Base-by-base conservation (phyloP, 2,113 vertebrate genomes). In the Myxocyprinus asiaticus region DNA sequence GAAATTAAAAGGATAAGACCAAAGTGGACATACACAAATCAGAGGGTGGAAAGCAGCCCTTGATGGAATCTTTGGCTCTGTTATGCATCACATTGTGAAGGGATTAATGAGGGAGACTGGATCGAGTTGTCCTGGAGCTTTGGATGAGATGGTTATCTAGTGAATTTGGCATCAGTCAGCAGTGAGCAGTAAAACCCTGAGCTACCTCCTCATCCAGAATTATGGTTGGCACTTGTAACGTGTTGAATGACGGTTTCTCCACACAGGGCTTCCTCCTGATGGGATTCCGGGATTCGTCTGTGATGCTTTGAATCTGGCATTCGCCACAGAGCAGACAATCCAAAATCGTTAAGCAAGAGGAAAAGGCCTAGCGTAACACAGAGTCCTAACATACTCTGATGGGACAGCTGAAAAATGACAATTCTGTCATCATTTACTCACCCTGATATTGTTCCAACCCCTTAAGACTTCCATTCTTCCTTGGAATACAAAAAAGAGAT, bases 261-360 rank as follows among this genome's bases (percentile, higher is more conserved):
- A 87, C 75, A 0, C 42, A 22, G 53, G 85, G 90, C 87, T 88
- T 92, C 86, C 90, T 90, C 84, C 86, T 91, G 78, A 93, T 90
- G 85, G 93, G 92, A 82, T 83, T 80, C 43, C 92, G 91, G 0
- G 91, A 94, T 47, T 89, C 88, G 67, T 94, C 91, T 10, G 91
- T 88, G 85, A 93, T 93, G 87, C 91, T 92, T 87, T 94, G 93
- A 89, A 94, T 92, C 93, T 94, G 82, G 14, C 85, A 84, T 42
- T 68, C 55, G 6, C 9, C 80, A 82, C 10, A 76, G 14, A 67
- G 61, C 12, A 82, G 51, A 76, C 7, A 81, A 51, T 55, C 33
- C 50, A 55, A 56, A 51, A 68, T 55, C n/a, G 47, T 56, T 72
- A 45, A 79, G 50, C 4, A 45, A 44, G 70, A 14, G 5, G 42